Conservation (phyloP, 2,797 vertebrate genomes). For the Premnoplex brunnescens region DNA sequence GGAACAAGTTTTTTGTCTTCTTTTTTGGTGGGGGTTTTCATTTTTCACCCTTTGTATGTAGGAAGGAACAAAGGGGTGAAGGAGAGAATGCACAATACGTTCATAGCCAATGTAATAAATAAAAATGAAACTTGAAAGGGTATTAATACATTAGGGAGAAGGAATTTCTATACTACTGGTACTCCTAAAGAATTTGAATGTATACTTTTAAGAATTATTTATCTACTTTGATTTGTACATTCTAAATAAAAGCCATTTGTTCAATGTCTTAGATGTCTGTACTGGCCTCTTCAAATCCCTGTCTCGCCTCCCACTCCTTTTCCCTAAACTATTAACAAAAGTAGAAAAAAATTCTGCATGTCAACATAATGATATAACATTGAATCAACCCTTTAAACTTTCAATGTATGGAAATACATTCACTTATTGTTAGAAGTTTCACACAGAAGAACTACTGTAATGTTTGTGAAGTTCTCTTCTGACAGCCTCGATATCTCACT, state of each 20-base stretch:
- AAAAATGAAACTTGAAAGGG: neutral
- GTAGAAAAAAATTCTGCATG: neutral
- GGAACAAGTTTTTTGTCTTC: neutral
- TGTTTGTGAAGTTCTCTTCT: neutral
- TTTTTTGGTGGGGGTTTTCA: rapidly evolving
- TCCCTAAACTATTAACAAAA: neutral
- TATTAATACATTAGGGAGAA: neutral
- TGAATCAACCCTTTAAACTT: neutral
- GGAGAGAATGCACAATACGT: neutral
- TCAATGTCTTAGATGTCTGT: neutral
- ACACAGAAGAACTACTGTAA: neutral
- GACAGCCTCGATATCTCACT: neutral
- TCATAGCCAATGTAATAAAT: neutral
- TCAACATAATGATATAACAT: neutral
- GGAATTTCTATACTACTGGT: neutral
- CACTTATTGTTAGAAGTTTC: neutral
- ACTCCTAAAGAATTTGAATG: neutral
- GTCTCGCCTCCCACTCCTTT: neutral
- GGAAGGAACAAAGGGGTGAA: neutral
- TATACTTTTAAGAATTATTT: neutral
- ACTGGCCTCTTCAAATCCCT: neutral
- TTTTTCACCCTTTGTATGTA: neutral
- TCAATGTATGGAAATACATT: neutral
- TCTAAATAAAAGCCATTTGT: neutral
- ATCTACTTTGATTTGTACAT: neutral